Evolutionary conservation across 2,113 vertebrate species (phyloP).

Genomic region (Pelecanoides urinatrix): DNA sequence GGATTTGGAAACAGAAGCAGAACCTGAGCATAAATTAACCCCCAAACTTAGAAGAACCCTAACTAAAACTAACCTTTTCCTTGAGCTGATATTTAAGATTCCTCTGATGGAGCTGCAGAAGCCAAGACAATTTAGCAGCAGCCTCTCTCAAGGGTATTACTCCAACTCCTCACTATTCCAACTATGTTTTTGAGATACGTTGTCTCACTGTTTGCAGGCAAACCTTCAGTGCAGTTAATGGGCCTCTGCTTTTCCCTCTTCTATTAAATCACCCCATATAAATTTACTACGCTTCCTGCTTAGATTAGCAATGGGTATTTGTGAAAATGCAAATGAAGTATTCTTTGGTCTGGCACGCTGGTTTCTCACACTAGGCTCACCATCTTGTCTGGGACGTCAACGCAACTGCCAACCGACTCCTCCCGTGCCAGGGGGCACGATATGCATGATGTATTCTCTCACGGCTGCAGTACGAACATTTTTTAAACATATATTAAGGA

Average conservation of each 20-base stretch:
- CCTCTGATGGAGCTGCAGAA: background rate
- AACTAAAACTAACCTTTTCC: background rate
- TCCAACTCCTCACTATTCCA: background rate
- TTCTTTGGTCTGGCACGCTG: background rate
- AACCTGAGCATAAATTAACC: background rate
- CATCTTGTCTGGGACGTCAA: background rate
- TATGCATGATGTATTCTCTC: background rate
- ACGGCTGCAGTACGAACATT: background rate
- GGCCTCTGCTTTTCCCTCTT: background rate
- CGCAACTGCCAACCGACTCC: background rate
- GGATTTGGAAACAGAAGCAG: background rate
- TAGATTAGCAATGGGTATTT: constrained; percentile 31
- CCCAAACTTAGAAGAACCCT: background rate
- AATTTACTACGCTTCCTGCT: constrained; percentile 13
- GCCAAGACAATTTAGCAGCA: background rate
- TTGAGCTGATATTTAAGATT: background rate
- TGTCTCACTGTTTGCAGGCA: background rate
- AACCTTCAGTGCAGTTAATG: background rate
- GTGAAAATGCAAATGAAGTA: constrained; percentile 60
- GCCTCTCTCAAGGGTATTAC: background rate
- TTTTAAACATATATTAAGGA: background rate
- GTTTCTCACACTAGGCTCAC: constrained; percentile 42
- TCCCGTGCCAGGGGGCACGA: constrained; percentile 20
- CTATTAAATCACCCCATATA: background rate
- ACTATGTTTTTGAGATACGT: background rate